phyloP scores from a whole-genome alignment of 64 coral and sea anemone species.

The Exaiptasia diaphana region DNA sequence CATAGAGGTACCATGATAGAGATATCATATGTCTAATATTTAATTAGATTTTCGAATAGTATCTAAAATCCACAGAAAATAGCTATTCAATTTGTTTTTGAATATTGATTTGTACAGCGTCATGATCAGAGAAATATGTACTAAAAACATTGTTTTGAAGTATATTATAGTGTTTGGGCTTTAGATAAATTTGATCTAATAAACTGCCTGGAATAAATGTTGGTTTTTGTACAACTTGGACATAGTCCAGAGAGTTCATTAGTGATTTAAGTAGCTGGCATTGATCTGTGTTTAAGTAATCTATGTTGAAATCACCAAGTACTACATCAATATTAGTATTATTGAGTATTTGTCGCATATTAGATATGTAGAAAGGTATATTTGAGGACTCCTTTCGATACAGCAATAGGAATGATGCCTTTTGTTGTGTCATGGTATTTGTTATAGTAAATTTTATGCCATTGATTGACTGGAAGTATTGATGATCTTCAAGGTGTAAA shows the following conservation, averaged over 20 bases:
- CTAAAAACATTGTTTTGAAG: background rate
- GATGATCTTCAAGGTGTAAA: constrained; percentile 10
- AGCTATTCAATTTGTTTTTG: too few species aligned
- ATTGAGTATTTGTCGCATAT: constrained; percentile 13
- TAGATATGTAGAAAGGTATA: constrained; percentile 7
- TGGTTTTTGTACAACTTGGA: constrained; percentile 23
- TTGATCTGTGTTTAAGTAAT: constrained; percentile 36
- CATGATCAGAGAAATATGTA: constrained; percentile 39
- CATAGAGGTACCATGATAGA: too few species aligned
- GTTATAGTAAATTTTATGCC: constrained; percentile 22
- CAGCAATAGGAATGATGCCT: constrained; percentile 20
- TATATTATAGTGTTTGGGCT: background rate
- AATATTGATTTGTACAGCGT: constrained; percentile 33
- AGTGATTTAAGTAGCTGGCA: constrained; percentile 15
- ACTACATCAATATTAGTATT: constrained; percentile 21
- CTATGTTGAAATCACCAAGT: constrained; percentile 41
- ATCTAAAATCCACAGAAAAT: too few species aligned
- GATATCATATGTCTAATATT: too few species aligned
- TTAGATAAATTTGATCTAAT: constrained; percentile 54
- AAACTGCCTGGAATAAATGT: constrained; percentile 51
- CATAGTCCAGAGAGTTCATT: constrained; percentile 24
- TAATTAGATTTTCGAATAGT: too few species aligned
- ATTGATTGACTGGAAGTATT: constrained; percentile 29
- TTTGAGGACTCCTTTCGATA: constrained; percentile 53
- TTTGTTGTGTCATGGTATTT: background rate